Conservation (phyloP, 53 echinoderm and acorn worm species). For the Stichopus horrens region DNA sequence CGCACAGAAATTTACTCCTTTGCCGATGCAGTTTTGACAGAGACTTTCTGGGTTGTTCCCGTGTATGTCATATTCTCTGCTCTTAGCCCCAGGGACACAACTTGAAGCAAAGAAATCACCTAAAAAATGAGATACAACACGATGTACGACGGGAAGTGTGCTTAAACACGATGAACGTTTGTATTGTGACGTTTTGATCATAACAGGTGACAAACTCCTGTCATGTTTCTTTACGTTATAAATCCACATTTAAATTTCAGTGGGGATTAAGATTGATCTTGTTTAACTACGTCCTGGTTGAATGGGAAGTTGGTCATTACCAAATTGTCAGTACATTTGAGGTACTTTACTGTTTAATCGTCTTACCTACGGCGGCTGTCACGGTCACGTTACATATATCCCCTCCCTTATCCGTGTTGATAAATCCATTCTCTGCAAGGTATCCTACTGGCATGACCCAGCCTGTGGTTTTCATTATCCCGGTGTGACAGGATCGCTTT, state of each 20-base stretch:
- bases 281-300: too few species aligned
- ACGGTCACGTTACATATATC: constrained; percentile 60
- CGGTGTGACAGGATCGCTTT: constrained; percentile 66
- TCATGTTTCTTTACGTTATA: too few species aligned
- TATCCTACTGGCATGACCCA: constrained; percentile 59
- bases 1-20: constrained; percentile 34
- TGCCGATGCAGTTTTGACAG: constrained; percentile 54
- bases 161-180: too few species aligned
- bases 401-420: not conserved
- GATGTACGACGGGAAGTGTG: too few species aligned
- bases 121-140: not conserved
- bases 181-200: too few species aligned
- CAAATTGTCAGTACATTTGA: too few species aligned
- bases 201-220: too few species aligned
- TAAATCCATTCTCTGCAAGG: constrained; percentile 50
- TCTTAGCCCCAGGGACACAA: constrained; percentile 62
- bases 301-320: too few species aligned
- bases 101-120: constrained; percentile 66
- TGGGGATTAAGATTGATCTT: too few species aligned
- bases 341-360: too few species aligned
- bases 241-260: too few species aligned
- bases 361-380: constrained; percentile 57
- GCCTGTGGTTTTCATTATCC: constrained; percentile 59
- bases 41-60: constrained; percentile 54
- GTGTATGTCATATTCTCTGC: constrained; percentile 42